These are phyloP conservation scores for Cinara cedri DNA, from an alignment of 2,888 invertebrate species.

Conservation along the genomic window DNA sequence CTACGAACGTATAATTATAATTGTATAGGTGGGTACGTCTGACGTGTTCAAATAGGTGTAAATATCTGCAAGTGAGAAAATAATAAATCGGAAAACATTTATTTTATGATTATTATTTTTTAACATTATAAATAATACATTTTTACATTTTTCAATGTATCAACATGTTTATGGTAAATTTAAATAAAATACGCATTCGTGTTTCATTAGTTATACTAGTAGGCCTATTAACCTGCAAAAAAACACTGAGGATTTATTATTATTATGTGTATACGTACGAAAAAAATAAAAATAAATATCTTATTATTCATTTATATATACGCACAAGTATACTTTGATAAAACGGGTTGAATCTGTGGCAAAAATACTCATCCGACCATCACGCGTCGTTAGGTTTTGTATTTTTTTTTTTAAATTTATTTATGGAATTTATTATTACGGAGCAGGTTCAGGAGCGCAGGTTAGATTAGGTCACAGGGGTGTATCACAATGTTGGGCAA, in stretches of 20 bases:
- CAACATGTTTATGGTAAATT: neutral
- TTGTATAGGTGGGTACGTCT: too few relatives aligned
- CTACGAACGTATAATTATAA: too few relatives aligned
- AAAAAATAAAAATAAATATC: neutral
- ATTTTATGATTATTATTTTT: neutral
- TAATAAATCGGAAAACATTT: neutral
- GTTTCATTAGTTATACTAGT: slow-evolving; percentile 20
- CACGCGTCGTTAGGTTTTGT: too few relatives aligned
- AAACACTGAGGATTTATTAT: neutral
- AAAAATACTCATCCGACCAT: too few relatives aligned
- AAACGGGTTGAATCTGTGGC: too few relatives aligned
- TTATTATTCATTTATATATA: neutral
- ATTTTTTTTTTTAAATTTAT: too few relatives aligned
- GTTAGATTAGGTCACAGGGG: too few relatives aligned
- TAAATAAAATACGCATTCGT: slow-evolving; percentile 30
- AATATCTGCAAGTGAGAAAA: neutral
- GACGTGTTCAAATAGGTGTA: neutral
- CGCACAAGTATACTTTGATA: neutral
- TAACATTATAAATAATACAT: neutral
- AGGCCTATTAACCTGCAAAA: slow-evolving; percentile 6
- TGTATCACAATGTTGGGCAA: too few relatives aligned
- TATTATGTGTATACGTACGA: too few relatives aligned
- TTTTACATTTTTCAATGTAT: slow-evolving; percentile 15
- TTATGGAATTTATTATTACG: too few relatives aligned
- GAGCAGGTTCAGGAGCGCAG: too few relatives aligned